Base-by-base conservation (phyloP, 2,888 invertebrate genomes). In the Chrysomela aeneicollis region DNA sequence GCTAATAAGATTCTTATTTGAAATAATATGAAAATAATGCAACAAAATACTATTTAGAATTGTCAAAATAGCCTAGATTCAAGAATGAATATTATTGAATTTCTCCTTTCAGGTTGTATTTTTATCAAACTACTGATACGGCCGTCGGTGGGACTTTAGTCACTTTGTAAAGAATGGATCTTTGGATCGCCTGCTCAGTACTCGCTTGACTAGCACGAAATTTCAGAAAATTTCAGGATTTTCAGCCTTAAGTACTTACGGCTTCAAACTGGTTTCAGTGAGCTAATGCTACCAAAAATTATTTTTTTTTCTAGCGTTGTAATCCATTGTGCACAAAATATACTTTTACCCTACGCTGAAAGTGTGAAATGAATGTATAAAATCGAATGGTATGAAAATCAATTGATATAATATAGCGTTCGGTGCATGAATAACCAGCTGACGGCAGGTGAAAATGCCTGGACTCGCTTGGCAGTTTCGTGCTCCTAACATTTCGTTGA, bases 171-270 rank as follows among this genome's bases (percentile, higher is more conserved):
- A 35, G 35, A 35, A 35, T 35, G 35, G 35, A 26, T 26, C 26
- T 26, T 26, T 26, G 26, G 32, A 42, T 42, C 4, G 15, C 8
- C 4, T 42, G 66, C 26, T 26, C 26, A 26, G 63, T 57, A 51
- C 42, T 47, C 35, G 18, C 35, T 66, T 71, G 83, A 83, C 84
- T 84, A 84, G 67, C 84, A 84, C 82, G 86, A 73, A 85, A 86
- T 69, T 69, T 68, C 71, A 69, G 1, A 42, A 15, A 15, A 69
- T 71, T 69, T 71, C 15, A 42, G 42, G 42, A 71, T 69, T 71
- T 71, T 88, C 88, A 88, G 88, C 88, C 85, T 84, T 86, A 88
- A 87, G 88, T 88, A 88, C 88, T 88, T 88, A 87, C 87, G 87
- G 87, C 87, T 81, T 84, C 83, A 84, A 86, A 74, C 79, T 79